Evolutionary conservation across 2,797 vertebrate species (phyloP).

Genomic region (Remorina albescens): DNA sequence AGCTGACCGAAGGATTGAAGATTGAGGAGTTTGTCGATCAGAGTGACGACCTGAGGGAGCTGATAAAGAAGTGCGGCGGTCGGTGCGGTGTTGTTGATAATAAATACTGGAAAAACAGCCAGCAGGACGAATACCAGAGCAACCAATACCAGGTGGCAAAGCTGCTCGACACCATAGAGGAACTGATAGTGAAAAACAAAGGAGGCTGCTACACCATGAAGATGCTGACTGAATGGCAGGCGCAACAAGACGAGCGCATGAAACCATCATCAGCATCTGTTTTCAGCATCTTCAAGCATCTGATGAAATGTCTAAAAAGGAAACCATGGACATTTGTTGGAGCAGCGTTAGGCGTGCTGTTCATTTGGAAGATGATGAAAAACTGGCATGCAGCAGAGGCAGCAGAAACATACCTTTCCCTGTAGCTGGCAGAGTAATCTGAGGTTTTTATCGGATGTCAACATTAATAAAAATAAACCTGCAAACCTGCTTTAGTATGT

Average conservation of each 20-base stretch:
- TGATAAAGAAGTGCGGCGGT: constrained; percentile 43
- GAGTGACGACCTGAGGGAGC: constrained; percentile 3
- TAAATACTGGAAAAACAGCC: constrained; percentile 38
- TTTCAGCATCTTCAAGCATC: background rate
- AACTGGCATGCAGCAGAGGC: no score
- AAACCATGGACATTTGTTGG: background rate
- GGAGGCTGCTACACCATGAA: constrained; percentile 23
- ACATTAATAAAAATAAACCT: no score
- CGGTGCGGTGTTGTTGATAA: constrained; percentile 58
- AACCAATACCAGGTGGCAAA: constrained; percentile 49
- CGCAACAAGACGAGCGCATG: background rate
- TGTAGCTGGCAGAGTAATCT: background rate
- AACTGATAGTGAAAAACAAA: constrained; percentile 8
- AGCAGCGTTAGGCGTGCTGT: background rate
- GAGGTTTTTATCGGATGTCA: no score
- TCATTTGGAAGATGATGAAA: background rate
- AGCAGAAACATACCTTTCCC: background rate
- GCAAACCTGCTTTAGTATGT: no score
- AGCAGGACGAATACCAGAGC: constrained; percentile 23
- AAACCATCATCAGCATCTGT: background rate
- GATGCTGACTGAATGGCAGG: background rate
- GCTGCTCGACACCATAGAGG: constrained; percentile 44
- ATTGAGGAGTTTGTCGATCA: constrained; percentile 26
- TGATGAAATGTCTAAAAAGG: background rate
- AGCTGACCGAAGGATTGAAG: background rate